Evolutionary conservation across 2,888 invertebrate species (phyloP), one percentile per base, ranked within the genome.

Genomic region (Hydropsyche betteni): DNA sequence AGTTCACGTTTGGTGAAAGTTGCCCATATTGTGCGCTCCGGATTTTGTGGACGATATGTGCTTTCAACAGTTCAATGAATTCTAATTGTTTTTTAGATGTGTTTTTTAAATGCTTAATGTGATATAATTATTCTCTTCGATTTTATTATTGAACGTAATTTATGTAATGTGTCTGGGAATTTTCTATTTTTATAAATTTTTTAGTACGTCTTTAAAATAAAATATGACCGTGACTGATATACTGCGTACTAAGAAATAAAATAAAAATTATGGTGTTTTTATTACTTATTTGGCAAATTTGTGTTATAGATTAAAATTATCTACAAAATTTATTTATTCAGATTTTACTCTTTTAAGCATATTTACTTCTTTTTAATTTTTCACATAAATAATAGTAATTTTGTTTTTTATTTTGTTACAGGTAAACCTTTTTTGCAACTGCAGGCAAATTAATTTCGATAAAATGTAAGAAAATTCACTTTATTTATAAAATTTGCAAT

Each of bases 31-130:
- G 64, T 64, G 34, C 5, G 64, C 64, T 36, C 34, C 36, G 36
- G 64, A 64, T 64, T 64, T 64, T 64, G 10, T 34, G 36, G 64
- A 64, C 64, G 34, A 64, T 64, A 34, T 64, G 34, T 64, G 36
- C 34, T 64, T 64, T 64, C 64, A 64, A 36, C 10, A 12, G 36
- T 64, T 64, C 64, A n/a, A 36, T 33, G 61, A 61, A 61, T 61
- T 61, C 33, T 61, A 61, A 61, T 61, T 61, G 16, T 61, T 24
- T 24, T 24, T 24, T 24, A 2, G 1, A 24, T 24, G 24, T 24
- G 2, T 24, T 24, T 24, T 24, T 24, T 24, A 24, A 24, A 24
- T 24, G 2, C 24, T 24, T 2, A 24, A 24, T 24, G 24, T 24
- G 24, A 24, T 24, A 24, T 24, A 24, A 24, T 24, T 24, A 24